Base-by-base conservation (phyloP, 2,888 invertebrate genomes). In the Mimumesa dahlbomi region DNA sequence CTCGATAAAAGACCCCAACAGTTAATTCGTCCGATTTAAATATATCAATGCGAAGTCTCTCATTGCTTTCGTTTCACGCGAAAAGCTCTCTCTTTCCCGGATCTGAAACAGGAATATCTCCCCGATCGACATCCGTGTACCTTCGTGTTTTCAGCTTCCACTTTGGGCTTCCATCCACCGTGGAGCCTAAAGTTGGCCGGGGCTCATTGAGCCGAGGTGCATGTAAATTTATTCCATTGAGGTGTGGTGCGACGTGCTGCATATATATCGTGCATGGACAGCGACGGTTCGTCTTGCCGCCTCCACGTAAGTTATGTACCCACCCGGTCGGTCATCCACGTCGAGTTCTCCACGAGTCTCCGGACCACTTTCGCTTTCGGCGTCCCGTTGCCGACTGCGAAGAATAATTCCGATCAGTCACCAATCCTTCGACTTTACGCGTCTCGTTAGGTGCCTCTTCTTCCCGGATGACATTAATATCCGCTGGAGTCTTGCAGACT, bases 211-310 rank as follows among this genome's bases (percentile, higher is more conserved):
- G 66, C 31, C 42, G 71, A 64, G 80, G 77, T 66, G 77, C 82
- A 87, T 87, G 86, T 84, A 87, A 86, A 87, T 87, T 86, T 87
- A 87, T 87, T 86, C 86, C 77, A 74, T 69, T 72, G 82, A 86
- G 86, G 86, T 83, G 86, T 84, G 86, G 82, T 84, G 78, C 79
- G 71, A 77, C 77, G 66, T 77, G 82, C 74, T 52, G 63, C 63
- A 65, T 75, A 69, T 81, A 83, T 75, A 83, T 84, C 82, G 79
- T 57, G 50, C 72, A 79, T 40, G 71, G 67, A 69, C 71, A 74
- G 66, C 65, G 29, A 29, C 36, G 63, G 50, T 45, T 21, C 63
- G 72, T 65, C 58, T 67, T 66, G 71, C 77, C 84, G 83, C 80
- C 82, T 79, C 83, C 82, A 54, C 81, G 74, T 82, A 81, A 85